Percentiles rank a stretch among this genome's conserved stretches.
Conservation (phyloP, 2,888 invertebrate species). For the Nysson spinosus region DNA sequence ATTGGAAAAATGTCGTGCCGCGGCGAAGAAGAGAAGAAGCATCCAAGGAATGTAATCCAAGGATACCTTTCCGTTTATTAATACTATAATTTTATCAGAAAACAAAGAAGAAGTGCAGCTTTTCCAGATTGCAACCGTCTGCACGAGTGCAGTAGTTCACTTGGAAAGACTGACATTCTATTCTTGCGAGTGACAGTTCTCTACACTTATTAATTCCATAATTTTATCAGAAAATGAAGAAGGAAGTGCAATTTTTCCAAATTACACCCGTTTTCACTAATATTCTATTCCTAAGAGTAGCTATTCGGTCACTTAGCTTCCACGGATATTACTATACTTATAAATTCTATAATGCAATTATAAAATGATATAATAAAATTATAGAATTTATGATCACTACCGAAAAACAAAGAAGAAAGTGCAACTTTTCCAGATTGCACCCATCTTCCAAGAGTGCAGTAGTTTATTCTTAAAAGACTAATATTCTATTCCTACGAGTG, state of each 20-base stretch:
- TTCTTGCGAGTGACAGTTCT: constrained; percentile 16
- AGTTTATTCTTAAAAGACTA: constrained; percentile 42
- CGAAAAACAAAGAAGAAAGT: constrained; percentile 15
- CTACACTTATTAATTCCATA: no score
- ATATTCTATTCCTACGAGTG: constrained; percentile 24
- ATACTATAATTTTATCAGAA: constrained; percentile 36
- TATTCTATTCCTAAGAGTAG: no score
- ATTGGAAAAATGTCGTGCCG: neutral
- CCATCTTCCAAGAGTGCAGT: constrained; percentile 6
- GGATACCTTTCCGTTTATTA: constrained; percentile 30
- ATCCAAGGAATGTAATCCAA: neutral
- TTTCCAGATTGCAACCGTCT: constrained; percentile 28
- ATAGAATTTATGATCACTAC: no score
- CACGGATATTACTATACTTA: constrained; percentile 36
- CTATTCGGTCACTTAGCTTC: constrained; percentile 14
- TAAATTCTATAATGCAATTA: no score
- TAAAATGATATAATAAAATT: no score
- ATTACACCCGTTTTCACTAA: no score
- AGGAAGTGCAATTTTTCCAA: no score
- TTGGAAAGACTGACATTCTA: constrained; percentile 37
- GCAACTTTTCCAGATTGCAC: constrained; percentile 36
- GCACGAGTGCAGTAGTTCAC: constrained; percentile 23
- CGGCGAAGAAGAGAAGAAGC: neutral
- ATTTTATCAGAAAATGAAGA: no score
- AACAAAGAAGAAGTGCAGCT: constrained; percentile 22